Conservation (phyloP, 2,888 invertebrate species). For the Epinotia nisella region DNA sequence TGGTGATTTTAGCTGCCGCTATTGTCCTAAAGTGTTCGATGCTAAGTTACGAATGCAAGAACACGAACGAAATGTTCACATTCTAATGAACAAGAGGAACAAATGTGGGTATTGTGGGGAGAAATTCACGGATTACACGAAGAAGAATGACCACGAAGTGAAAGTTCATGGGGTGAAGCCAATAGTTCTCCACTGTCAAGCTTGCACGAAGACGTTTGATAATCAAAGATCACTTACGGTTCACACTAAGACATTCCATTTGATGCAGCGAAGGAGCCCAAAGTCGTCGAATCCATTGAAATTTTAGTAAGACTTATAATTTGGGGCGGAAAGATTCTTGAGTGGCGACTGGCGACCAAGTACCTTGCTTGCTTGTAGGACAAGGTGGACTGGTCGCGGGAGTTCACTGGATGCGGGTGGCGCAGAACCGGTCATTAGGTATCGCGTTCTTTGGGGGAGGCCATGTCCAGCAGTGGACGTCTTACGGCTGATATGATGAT, state of each 20-base stretch:
- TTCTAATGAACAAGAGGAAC: conserved; percentile 56
- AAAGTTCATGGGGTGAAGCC: conserved; percentile 70
- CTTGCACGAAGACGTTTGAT: conserved; percentile 77
- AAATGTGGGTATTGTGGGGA: conserved; percentile 68
- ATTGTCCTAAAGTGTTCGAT: conserved; percentile 61
- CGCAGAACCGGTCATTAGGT: no score
- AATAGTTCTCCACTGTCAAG: conserved; percentile 70
- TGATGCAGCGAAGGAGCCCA: conserved; percentile 56
- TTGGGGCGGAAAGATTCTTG: no score
- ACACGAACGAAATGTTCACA: conserved; percentile 61
- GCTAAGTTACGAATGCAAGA: conserved; percentile 58
- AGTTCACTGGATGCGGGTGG: no score
- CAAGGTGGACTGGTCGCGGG: no score
- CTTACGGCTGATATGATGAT: no score
- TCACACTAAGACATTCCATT: conserved; percentile 71
- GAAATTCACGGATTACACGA: conserved; percentile 70
- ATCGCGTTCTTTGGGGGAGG: no score
- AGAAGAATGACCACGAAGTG: conserved; percentile 70
- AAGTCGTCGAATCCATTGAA: conserved; percentile 38
- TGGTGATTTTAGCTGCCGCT: conserved; percentile 58
- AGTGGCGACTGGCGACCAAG: no score
- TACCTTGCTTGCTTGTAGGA: no score
- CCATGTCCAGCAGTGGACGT: no score
- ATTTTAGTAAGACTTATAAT: neutral
- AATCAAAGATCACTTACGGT: conserved; percentile 77